Conservation (phyloP, 2,888 invertebrate genomes). For the Cheilosia vernalis region DNA sequence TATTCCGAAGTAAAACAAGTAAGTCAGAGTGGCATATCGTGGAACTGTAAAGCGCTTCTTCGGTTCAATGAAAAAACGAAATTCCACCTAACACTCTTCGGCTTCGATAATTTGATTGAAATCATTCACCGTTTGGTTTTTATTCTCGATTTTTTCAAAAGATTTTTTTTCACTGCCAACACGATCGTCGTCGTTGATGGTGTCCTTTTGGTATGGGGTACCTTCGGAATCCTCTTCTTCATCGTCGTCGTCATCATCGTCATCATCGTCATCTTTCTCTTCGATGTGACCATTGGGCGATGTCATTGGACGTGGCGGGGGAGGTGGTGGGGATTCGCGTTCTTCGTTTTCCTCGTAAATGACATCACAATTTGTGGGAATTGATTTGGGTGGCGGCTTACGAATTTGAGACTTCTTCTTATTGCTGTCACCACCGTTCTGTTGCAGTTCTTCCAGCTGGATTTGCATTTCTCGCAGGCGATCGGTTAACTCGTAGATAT, state of each 20-base stretch:
- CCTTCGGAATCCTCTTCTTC: conserved; percentile 57
- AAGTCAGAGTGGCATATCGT: conserved; percentile 8
- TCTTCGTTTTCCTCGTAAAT: conserved; percentile 83
- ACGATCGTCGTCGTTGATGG: conserved; percentile 69
- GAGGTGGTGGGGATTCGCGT: conserved; percentile 79
- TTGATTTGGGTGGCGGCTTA: conserved; percentile 82
- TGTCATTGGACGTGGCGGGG: conserved; percentile 53
- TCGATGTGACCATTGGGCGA: conserved; percentile 34
- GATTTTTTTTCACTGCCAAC: conserved; percentile 54
- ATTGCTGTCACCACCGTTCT: conserved; percentile 37
- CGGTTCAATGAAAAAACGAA: background rate
- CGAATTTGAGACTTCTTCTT: conserved; percentile 77
- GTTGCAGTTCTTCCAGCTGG: conserved; percentile 81
- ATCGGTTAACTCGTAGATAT: conserved; percentile 85
- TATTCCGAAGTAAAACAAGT: conserved; percentile 19
- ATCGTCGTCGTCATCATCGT: conserved; percentile 47
- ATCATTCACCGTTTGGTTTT: conserved; percentile 48
- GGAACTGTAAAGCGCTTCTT: background rate
- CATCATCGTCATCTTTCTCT: conserved; percentile 19
- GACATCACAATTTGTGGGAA: conserved; percentile 83
- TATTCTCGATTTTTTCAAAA: conserved; percentile 37
- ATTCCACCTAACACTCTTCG: conserved; percentile 48
- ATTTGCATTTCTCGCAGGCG: conserved; percentile 86
- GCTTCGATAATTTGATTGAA: conserved; percentile 61
- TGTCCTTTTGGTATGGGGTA: conserved; percentile 43